These are phyloP conservation scores for Myopa tessellatipennis DNA, from an alignment of 2,888 invertebrate genomes.

Conservation along the genomic window DNA sequence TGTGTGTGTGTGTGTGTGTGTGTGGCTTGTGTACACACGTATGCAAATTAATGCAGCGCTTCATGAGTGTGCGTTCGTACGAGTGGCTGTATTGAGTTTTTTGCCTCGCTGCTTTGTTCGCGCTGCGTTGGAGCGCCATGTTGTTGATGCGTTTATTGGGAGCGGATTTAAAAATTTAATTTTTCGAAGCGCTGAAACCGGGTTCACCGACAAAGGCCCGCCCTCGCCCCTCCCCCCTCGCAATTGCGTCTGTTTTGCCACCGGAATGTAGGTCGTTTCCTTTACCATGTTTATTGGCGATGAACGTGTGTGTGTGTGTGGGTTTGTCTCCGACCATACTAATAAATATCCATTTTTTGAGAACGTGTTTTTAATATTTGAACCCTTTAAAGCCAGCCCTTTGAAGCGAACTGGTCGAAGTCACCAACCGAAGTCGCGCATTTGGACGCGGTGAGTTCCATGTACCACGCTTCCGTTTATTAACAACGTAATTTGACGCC, in stretches of 20 bases:
- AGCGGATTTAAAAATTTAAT: slow-evolving; percentile 25
- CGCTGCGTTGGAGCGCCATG: slow-evolving; percentile 14
- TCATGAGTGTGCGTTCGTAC: slow-evolving; percentile 30
- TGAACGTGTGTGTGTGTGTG: background rate
- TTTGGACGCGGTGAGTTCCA: too few relatives aligned
- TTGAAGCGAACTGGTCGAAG: too few relatives aligned
- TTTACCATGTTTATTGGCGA: background rate
- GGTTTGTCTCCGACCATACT: background rate
- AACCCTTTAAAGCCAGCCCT: too few relatives aligned
- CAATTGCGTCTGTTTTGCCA: background rate
- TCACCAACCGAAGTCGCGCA: too few relatives aligned
- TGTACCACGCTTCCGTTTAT: too few relatives aligned
- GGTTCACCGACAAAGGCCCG: background rate
- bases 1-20: slow-evolving; percentile 2
- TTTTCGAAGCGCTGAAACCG: background rate
- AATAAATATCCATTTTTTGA: too few relatives aligned
- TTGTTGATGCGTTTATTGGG: slow-evolving; percentile 25
- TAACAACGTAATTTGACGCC: too few relatives aligned
- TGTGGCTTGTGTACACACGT: slow-evolving; percentile 20
- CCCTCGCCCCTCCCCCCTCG: background rate
- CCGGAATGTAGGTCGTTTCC: slow-evolving; percentile 25
- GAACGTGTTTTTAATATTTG: too few relatives aligned
- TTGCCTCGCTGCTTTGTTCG: background rate
- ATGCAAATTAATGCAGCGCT: slow-evolving; percentile 27
- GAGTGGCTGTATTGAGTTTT: slow-evolving; percentile 26